A percentile compares a stretch with the other conserved stretches of the same genome.
These are phyloP conservation scores for Eutrigla gurnardus DNA, from an alignment of 2,797 vertebrate genomes.

Conservation along the genomic window DNA sequence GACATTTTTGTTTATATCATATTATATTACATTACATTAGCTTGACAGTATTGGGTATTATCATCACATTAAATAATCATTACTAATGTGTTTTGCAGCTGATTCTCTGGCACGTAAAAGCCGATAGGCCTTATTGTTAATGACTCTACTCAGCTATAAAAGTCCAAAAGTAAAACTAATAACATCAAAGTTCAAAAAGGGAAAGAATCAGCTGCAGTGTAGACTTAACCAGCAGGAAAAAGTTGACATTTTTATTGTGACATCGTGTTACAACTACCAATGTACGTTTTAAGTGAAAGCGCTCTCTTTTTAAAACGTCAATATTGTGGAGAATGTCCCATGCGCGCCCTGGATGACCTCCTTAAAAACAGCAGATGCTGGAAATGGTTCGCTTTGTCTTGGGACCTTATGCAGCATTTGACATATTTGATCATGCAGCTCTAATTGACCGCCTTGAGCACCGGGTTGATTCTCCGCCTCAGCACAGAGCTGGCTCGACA, in stretches of 20 bases:
- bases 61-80: neutral
- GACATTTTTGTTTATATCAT: neutral
- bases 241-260: neutral
- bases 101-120: neutral
- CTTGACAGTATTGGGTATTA: neutral
- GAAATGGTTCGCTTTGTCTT: slow-evolving; percentile 59
- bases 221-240: neutral
- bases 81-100: slow-evolving; percentile 8
- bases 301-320: slow-evolving; percentile 13
- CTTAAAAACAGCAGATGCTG: slow-evolving; percentile 45
- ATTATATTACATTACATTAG: neutral
- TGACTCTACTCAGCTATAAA: neutral
- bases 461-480: slow-evolving; percentile 51
- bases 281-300: slow-evolving; percentile 12
- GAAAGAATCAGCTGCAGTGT: neutral
- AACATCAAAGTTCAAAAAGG: neutral
- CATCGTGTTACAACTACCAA: neutral
- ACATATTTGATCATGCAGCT: slow-evolving; percentile 74
- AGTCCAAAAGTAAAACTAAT: neutral
- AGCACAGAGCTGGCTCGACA: slow-evolving; percentile 53
- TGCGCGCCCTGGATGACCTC: slow-evolving; percentile 37
- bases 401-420: slow-evolving; percentile 59
- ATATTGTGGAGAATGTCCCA: slow-evolving; percentile 8
- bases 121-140: neutral
- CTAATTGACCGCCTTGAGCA: slow-evolving; percentile 72